Base-by-base conservation (phyloP, 2,113 vertebrate species). In the Paradoxurus hermaphroditus region DNA sequence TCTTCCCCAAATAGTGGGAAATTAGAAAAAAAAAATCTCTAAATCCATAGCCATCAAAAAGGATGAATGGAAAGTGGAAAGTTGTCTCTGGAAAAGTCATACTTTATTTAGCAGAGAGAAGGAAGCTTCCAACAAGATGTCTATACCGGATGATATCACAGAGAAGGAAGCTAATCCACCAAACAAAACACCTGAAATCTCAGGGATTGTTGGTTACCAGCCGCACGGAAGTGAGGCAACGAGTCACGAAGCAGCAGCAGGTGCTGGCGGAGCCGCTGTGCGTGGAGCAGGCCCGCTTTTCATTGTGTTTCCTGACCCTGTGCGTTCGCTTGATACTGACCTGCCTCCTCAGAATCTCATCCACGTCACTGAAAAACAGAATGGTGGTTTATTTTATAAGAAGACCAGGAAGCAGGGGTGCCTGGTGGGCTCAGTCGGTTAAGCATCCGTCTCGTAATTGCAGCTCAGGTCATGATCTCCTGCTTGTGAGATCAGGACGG, bases 151-250 rank as follows among this genome's bases (percentile, higher is more conserved):
- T 10, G 75, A 39, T 9, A 8, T 36, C 59, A 65, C 21, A 90
- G 83, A 36, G 27, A 44, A 67, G 41, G 3, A 23, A 19, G 51
- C 36, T 29, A 27, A 68, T 9, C 12, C 46, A 15, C 49, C 25
- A 21, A 86, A 59, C 15, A 51, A 16, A 34, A 84, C 44, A 19
- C 13, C 34, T 27, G 8, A 51, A 9, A 27, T 4, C 41, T 29
- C 12, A 6, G 49, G 29, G 2, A 9, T 4, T 8, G 21, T 25
- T 21, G 12, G 44, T 7, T 6, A 2, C 25, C 1, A 1, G 1
- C 19, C 8, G 19, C 15, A 41, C 7, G 0, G 34, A 27, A 46
- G 27, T 9, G 59, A 56, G 34, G 10, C 23, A 36, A 29, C 11
- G 25, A 4, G 18, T 12, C 13, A 9, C 1, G 27, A 31, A 19